A percentile compares a stretch with the other conserved stretches of the same genome.
phyloP scores from a whole-genome alignment of 1,140 invertebrate genomes.

The Drosophila pectinifera region DNA sequence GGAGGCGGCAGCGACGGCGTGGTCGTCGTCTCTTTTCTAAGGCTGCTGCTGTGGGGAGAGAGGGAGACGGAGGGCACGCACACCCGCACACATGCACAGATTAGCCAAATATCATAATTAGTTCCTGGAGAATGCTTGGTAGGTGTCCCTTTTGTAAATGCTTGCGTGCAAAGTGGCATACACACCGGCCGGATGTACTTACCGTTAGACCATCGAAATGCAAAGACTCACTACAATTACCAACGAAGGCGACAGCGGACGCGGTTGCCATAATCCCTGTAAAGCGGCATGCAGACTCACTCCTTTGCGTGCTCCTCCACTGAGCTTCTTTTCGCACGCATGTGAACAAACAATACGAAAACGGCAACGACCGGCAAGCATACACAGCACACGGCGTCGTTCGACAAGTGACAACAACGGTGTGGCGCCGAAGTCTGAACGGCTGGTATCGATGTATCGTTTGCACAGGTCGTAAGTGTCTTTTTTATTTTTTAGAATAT shows the following conservation, averaged over 20 bases:
- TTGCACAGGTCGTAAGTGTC: background rate
- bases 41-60: background rate
- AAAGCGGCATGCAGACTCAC: background rate
- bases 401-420: background rate
- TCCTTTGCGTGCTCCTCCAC: too few species aligned
- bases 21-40: too few species aligned
- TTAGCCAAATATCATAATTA: background rate
- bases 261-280: background rate
- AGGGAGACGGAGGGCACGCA: too few species aligned
- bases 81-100: background rate
- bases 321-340: background rate
- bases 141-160: too few species aligned
- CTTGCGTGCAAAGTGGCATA: background rate
- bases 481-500: background rate
- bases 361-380: background rate
- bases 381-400: background rate
- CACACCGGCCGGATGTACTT: background rate
- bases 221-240: background rate
- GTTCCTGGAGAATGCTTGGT: background rate
- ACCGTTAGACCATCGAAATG: background rate
- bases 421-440: conserved; percentile 21
- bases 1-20: too few species aligned
- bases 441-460: background rate
- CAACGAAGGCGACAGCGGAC: background rate
- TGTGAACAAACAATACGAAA: background rate